Evolutionary conservation across 2,888 invertebrate genomes (phyloP), one percentile per base, ranked within the genome.

Genomic region (Acronicta leporina): DNA sequence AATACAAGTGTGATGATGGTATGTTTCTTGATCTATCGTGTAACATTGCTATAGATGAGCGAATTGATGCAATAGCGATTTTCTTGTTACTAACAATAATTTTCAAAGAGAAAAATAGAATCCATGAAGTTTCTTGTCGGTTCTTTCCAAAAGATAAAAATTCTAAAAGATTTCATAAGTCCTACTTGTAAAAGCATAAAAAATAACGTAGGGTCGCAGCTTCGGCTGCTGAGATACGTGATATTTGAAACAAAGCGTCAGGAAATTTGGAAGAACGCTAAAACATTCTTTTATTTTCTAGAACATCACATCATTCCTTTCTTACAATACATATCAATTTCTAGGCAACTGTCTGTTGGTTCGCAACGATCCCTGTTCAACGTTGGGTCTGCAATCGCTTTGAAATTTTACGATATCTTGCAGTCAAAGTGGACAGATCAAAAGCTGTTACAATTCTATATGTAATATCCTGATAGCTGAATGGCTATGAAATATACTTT

Each of bases 321-420:
- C 43, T 38, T 27, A 9, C 27, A 30, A 14, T 54, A 50, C 47
- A 54, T 43, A 52, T 63, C 50, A 41, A 56, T 65, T 65, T 27
- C 38, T 60, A n/a, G 20, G 45, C 35, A 53, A 40, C 45, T 55
- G 65, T 70, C 65, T 46, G 40, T 64, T 25, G 14, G 20, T 30
- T 20, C 41, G n/a, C 16, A 71, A 68, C 66, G 64, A 65, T 60
- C 61, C 65, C 63, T 64, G 65, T 53, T 64, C 50, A 49, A 43
- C 57, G 44, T 68, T 16, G 14, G 33, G 7, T 48, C 40, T 25
- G 52, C 51, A 55, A 70, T 55, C 16, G 48, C 59, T 74, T 73
- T 70, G 63, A 55, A 64, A 68, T 57, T 54, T 63, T 54, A 70
- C 67, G 38, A 38, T 57, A 52, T 53, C 52, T 61, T 45, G 1